Evolutionary conservation across 2,888 invertebrate species (phyloP).

Genomic region (Dyspetes luteomarginatus): DNA sequence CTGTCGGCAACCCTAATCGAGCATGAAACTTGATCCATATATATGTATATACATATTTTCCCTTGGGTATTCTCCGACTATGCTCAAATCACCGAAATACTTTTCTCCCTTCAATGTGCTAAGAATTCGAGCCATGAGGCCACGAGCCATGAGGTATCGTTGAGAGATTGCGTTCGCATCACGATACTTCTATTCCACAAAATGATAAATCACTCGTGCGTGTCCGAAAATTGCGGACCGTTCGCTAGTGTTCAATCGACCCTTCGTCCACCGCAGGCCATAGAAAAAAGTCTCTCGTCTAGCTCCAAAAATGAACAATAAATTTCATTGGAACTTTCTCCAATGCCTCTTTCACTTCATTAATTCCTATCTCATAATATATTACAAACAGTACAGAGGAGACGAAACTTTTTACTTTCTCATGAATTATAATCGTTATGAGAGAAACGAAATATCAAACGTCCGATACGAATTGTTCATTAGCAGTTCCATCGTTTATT

Average conservation of each 20-base stretch:
- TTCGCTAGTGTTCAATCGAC: constrained; percentile 23
- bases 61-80: neutral
- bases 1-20: constrained; percentile 7
- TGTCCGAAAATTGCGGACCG: constrained; percentile 55
- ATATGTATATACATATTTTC: neutral
- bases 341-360: neutral
- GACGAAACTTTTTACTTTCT: neutral
- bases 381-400: neutral
- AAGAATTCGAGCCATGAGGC: constrained; percentile 9
- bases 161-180: constrained; percentile 26
- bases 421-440: neutral
- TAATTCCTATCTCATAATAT: neutral
- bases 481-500: no score
- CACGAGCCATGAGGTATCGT: neutral
- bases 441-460: neutral
- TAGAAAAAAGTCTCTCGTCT: neutral
- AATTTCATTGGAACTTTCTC: constrained; percentile 22
- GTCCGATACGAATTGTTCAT: neutral
- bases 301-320: neutral
- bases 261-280: constrained; percentile 17
- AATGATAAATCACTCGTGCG: constrained; percentile 57
- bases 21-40: neutral
- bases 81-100: constrained; percentile 23
- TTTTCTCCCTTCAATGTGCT: neutral
- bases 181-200: neutral